These are phyloP conservation scores for Macrosiphum euphorbiae DNA, from an alignment of 2,888 invertebrate genomes.

Conservation along the genomic window DNA sequence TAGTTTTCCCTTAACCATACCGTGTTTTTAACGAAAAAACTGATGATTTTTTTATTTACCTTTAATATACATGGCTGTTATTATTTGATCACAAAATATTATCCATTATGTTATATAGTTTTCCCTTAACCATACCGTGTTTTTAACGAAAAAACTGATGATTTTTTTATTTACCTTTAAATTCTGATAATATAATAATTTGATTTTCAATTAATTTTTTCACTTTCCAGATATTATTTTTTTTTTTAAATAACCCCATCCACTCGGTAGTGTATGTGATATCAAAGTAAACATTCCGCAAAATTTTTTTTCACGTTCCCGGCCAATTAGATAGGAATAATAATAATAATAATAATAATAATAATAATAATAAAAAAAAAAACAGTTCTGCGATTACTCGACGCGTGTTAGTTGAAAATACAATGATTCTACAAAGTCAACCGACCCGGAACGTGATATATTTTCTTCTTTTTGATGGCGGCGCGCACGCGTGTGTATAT, in stretches of 20 bases:
- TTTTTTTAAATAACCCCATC: not conserved
- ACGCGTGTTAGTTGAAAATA: constrained; percentile 47
- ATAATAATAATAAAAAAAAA: not conserved
- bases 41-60: not conserved
- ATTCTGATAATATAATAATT: not conserved
- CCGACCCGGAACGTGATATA: constrained; percentile 61
- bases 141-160: not conserved
- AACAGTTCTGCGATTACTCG: constrained; percentile 20
- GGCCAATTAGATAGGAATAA: not conserved
- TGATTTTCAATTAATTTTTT: not conserved
- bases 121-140: not conserved
- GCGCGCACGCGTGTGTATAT: not conserved
- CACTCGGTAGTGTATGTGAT: not conserved
- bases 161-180: not conserved
- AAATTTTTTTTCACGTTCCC: not conserved
- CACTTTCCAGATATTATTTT: not conserved
- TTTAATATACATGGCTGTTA: not conserved
- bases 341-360: not conserved
- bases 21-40: not conserved
- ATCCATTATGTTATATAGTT: not conserved
- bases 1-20: not conserved
- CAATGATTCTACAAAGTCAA: constrained; percentile 55
- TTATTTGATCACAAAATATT: not conserved
- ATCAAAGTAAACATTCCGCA: not conserved
- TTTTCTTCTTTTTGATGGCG: constrained; percentile 1